Evolutionary conservation across 2,797 vertebrate genomes (phyloP).

Genomic region (Crypturellus tataupa): DNA sequence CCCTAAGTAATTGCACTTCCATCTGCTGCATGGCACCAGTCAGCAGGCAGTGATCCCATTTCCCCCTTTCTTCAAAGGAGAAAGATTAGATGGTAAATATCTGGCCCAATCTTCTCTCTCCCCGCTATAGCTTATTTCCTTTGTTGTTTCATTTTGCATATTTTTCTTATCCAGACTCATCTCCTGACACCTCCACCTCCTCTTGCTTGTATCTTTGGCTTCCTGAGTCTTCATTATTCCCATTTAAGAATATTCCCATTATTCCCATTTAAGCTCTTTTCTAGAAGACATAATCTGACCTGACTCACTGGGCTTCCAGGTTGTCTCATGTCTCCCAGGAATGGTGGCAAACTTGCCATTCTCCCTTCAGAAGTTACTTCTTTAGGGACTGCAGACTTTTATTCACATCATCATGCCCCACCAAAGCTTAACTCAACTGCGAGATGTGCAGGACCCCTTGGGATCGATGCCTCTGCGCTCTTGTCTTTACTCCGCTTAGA

Average conservation of each 20-base stretch:
- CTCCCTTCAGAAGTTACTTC: neutral
- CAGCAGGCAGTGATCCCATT: neutral
- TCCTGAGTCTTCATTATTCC: neutral
- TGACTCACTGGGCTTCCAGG: neutral
- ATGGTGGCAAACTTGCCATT: neutral
- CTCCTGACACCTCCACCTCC: neutral
- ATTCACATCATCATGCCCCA: neutral
- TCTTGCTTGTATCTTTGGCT: neutral
- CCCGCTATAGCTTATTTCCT: neutral
- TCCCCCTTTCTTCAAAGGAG: neutral
- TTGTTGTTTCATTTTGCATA: neutral
- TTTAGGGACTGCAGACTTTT: neutral
- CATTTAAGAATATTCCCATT: neutral
- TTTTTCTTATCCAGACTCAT: neutral
- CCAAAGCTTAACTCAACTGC: neutral
- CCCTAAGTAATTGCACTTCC: neutral
- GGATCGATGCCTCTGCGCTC: neutral
- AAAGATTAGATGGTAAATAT: neutral
- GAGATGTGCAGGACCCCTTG: neutral
- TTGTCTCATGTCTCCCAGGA: neutral
- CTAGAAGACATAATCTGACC: neutral
- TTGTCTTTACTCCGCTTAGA: slow-evolving; percentile 42
- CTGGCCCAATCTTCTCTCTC: neutral
- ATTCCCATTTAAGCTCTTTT: neutral
- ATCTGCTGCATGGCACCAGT: neutral